Conservation (phyloP, 2,888 invertebrate genomes). For the Agonopterix heracliana region DNA sequence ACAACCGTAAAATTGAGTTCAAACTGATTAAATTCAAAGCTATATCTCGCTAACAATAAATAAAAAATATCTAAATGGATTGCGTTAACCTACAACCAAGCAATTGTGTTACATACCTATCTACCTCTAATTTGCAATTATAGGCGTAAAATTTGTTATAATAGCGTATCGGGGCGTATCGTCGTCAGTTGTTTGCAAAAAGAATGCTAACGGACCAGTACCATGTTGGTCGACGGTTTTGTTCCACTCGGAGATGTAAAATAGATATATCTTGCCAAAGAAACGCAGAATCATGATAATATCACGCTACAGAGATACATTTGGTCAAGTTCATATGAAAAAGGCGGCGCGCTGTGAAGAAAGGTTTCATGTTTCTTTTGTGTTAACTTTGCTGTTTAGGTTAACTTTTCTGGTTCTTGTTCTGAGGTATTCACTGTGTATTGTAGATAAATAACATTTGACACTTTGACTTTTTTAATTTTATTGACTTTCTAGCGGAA, state of each 20-base stretch:
- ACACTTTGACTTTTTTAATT: no score
- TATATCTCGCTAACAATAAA: no score
- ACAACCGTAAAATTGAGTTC: no score
- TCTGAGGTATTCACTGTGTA: no score
- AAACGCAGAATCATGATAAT: constrained; percentile 27
- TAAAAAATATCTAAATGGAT: constrained; percentile 6
- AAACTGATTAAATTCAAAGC: no score
- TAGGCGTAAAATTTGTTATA: constrained; percentile 52
- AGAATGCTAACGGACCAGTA: constrained; percentile 57
- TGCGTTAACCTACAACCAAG: constrained; percentile 30
- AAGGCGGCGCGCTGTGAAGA: neutral
- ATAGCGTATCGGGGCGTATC: constrained; percentile 43
- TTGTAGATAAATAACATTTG: no score
- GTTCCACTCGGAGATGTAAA: constrained; percentile 18
- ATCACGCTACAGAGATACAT: constrained; percentile 3
- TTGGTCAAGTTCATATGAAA: constrained; percentile 9
- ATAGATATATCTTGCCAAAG: constrained; percentile 34
- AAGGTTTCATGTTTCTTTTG: no score
- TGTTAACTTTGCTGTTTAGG: no score
- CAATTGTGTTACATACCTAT: constrained; percentile 31
- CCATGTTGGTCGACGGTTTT: constrained; percentile 40
- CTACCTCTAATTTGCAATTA: constrained; percentile 53
- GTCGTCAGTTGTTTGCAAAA: constrained; percentile 48
- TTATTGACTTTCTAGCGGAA: no score
- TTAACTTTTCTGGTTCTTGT: no score